Base-by-base conservation (phyloP, 1,140 invertebrate species). In the Cydia strobilella region DNA sequence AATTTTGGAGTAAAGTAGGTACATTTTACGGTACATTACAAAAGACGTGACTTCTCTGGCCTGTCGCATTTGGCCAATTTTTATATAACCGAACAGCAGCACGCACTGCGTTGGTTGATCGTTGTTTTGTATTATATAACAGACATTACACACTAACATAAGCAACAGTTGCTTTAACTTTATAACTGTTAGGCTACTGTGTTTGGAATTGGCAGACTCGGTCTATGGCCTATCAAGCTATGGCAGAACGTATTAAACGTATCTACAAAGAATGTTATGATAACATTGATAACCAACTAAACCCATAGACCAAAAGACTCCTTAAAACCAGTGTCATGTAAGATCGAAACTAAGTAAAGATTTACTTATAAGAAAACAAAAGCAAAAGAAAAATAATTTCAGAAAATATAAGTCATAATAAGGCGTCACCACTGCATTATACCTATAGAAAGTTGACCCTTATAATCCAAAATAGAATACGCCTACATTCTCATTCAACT, bases 371-470 rank as follows among this genome's bases (percentile, higher is more conserved):
- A 35, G 35, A 1, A 9, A 1, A 39, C 7, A 39, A 39, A 39
- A 39, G 35, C 35, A 39, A 39, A 39, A 39, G 35, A 39, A 3
- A 39, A 39, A 39, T 9, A 2, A 10, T 39, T 39, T 10, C 35
- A 1, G 9, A 2, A 39, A 39, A 39, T 39, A 39, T 39, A 39
- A 39, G 35, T 9, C 35, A 39, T 39, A 39, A 9, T 9, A 39
- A 39, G 9, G 35, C 35, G 35, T 39, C 35, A 39, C 9, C 35
- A 10, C 18, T 59, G 20, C 54, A 59, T 45, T 59, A 66, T 1
- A 66, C 27, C n/a, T n/a, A n/a, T 18, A 69, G 65, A 69, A 69
- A 69, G 65, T 69, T 66, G 31, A 42, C 31, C n/a, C 31, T 39
- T 42, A 69, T 23, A 39, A 18, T 35, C 65, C n/a, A 18, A 69